Percentiles rank a stretch among this genome's conserved stretches.
Evolutionary conservation across 2,113 vertebrate species (phyloP).

Genomic region (Phycodurus eques): DNA sequence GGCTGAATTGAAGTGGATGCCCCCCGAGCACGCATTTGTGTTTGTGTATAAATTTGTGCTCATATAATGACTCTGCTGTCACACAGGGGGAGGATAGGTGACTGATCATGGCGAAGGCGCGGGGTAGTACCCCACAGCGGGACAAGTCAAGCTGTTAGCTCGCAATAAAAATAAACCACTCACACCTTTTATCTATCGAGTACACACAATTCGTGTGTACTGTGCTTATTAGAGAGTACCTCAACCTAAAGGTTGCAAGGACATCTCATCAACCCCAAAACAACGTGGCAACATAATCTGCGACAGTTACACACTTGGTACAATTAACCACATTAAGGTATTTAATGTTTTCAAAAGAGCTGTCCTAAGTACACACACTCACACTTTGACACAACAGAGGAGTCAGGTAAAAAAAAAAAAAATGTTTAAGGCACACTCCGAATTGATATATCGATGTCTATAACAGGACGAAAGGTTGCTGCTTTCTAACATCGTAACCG

Average conservation of each 20-base stretch:
- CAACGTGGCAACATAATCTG: background rate
- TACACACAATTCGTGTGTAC: constrained; percentile 18
- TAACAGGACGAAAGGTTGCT: background rate
- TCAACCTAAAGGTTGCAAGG: background rate
- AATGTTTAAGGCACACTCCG: too few species aligned
- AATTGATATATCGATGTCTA: too few species aligned
- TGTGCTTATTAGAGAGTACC: constrained; percentile 19
- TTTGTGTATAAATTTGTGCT: constrained; percentile 33
- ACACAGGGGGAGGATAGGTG: constrained; percentile 53
- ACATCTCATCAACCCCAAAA: background rate
- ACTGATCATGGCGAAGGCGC: constrained; percentile 51
- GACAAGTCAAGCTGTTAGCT: constrained; percentile 67
- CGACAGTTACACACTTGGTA: background rate
- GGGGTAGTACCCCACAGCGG: constrained; percentile 48
- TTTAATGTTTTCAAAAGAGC: background rate
- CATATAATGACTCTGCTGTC: constrained; percentile 60
- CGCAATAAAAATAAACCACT: constrained; percentile 68
- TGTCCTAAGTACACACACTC: background rate
- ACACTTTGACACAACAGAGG: background rate
- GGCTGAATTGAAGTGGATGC: constrained; percentile 40
- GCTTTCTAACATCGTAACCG: background rate
- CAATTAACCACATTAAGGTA: background rate
- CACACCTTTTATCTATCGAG: constrained; percentile 34
- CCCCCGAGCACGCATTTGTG: constrained; percentile 24
- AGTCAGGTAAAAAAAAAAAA: background rate